Evolutionary conservation across 2,888 invertebrate species (phyloP), one percentile per base, ranked within the genome.

Genomic region (Dryobota labecula): DNA sequence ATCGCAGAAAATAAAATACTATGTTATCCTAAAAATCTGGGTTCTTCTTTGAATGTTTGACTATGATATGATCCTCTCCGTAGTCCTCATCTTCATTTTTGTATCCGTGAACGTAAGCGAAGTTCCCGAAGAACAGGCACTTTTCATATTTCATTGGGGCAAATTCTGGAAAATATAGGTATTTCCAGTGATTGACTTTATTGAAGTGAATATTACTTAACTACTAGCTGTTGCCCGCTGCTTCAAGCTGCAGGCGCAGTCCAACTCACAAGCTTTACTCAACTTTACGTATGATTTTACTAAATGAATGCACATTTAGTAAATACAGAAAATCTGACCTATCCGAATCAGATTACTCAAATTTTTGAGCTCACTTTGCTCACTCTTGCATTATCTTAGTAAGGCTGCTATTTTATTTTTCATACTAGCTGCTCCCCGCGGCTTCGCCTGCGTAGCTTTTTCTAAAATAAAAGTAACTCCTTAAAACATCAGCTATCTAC

Each of bases 111-210:
- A 95, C 94, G 67, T 95, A 95, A 7, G 91, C 95, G 70, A 95
- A 95, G 82, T 95, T 95, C 0, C 95, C 95, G 69, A 95, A 94
- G 78, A 85, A 94, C 9, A 95, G 30, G 68, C 95, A 95, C 43
- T 92, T 87, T 2, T 94, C 93, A 73, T 94, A 95, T 24, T 88
- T 89, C 60, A 95, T 76, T 7, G 89, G 87, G 3, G 80, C 11
- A 73, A 93, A 95, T 18, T 87, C 95, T 95, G 88, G 47, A 86
- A 88, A 75, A 62, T 36, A 53, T 33, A 8, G 24, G 18, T 27
- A 24, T 20, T 41, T 41, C 7, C 24, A 43, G 9, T 27, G 27
- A 45, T 13, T 11, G 20, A 20, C 24, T 38, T 20, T 41, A 27
- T 43, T 60, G 27, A 1, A 45, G 20, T 30, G 20, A 27, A 11